Conservation (phyloP, 2,113 vertebrate genomes). For the Varanus salvator region DNA sequence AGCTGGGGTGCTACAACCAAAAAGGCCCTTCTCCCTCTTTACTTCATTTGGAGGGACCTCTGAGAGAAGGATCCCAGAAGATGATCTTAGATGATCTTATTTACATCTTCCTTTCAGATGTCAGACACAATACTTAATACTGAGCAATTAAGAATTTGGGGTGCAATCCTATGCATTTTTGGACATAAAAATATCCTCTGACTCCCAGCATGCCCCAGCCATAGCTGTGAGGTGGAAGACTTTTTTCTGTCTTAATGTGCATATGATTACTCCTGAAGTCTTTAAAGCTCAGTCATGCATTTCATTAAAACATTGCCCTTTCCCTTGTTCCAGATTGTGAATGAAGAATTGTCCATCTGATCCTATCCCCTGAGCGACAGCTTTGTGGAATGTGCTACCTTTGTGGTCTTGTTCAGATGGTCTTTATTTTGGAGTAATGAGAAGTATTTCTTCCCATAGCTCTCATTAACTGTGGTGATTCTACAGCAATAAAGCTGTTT, state of each 20-base stretch:
- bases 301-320: background rate
- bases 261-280: no score
- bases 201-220: no score
- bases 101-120: background rate
- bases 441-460: background rate
- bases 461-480: background rate
- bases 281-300: no score
- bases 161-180: no score
- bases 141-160: background rate
- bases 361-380: background rate
- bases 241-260: no score
- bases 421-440: conserved; percentile 1
- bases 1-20: no score
- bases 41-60: no score
- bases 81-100: background rate
- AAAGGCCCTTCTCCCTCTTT: no score
- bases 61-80: no score
- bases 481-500: background rate
- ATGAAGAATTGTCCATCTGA: background rate
- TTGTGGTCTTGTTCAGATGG: background rate
- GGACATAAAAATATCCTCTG: no score
- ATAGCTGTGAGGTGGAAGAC: no score
- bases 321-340: background rate
- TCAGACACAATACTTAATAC: background rate
- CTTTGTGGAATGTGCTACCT: background rate